These are phyloP conservation scores for Rhinogobio ventralis DNA, from an alignment of 2,797 vertebrate genomes.

Conservation along the genomic window DNA sequence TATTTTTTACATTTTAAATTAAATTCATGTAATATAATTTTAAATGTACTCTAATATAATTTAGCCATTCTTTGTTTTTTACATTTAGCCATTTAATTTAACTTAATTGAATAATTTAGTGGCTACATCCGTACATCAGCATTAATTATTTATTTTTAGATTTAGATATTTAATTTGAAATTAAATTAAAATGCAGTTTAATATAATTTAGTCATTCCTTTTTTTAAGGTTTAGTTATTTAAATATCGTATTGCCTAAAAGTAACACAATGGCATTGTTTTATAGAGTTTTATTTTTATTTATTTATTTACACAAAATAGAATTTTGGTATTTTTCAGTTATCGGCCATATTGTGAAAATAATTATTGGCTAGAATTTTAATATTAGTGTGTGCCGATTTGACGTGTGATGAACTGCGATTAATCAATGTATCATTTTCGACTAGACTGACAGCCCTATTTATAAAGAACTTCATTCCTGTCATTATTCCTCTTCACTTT, in stretches of 20 bases:
- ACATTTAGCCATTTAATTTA: neutral
- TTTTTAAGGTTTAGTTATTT: neutral
- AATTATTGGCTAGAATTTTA: neutral
- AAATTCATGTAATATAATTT: neutral
- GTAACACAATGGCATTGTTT: neutral
- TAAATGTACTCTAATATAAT: neutral
- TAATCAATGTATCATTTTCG: neutral
- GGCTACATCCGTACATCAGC: neutral
- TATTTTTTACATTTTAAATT: neutral
- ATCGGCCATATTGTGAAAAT: neutral
- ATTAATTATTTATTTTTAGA: neutral
- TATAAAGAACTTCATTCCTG: conserved; percentile 15
- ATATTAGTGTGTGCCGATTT: neutral
- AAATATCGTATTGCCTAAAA: neutral
- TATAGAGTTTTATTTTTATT: neutral
- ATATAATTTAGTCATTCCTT: neutral
- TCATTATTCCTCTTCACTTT: conserved; percentile 39
- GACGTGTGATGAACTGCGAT: neutral
- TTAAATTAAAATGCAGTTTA: neutral
- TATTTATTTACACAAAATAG: neutral
- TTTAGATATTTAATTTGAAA: neutral
- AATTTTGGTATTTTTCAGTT: neutral
- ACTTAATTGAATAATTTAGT: neutral
- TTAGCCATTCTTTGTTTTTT: neutral
- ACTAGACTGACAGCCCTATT: neutral